Evolutionary conservation across 1,140 invertebrate species (phyloP).

Genomic region (Choristoneura fumiferana): DNA sequence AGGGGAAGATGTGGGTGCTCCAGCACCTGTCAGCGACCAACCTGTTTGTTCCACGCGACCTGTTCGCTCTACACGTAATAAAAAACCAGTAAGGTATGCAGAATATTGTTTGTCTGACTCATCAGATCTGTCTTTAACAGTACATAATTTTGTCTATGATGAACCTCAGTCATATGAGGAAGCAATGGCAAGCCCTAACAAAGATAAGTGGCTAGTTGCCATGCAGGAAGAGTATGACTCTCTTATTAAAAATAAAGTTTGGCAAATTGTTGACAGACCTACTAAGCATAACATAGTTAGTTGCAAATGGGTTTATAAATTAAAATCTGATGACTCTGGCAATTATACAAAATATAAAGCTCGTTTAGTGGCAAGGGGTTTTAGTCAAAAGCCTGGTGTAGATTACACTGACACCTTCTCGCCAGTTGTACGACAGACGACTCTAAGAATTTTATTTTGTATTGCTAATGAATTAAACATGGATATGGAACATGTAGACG

Average conservation of each 20-base stretch:
- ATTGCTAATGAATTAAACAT: slow-evolving; percentile 40
- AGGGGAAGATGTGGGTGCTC: background rate
- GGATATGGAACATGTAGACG: slow-evolving; percentile 51
- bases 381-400: slow-evolving; percentile 42
- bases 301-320: slow-evolving; percentile 48
- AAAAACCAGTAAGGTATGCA: background rate
- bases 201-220: background rate
- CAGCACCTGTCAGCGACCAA: background rate
- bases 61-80: background rate
- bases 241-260: background rate
- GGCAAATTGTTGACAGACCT: background rate
- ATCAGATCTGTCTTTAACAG: background rate
- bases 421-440: slow-evolving; percentile 39
- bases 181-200: background rate
- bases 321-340: slow-evolving; percentile 32
- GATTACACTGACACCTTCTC: slow-evolving; percentile 54
- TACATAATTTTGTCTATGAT: too few relatives aligned
- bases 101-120: background rate
- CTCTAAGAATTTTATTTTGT: slow-evolving; percentile 45
- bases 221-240: slow-evolving; percentile 4
- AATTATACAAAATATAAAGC: slow-evolving; percentile 49
- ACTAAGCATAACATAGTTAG: slow-evolving; percentile 11
- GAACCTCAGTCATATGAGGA: slow-evolving; percentile 12
- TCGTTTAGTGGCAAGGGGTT: slow-evolving; percentile 61
- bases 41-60: background rate